Evolutionary conservation across 2,797 vertebrate species (phyloP), one percentile per base, ranked within the genome.

Genomic region (Artibeus jamaicensis): DNA sequence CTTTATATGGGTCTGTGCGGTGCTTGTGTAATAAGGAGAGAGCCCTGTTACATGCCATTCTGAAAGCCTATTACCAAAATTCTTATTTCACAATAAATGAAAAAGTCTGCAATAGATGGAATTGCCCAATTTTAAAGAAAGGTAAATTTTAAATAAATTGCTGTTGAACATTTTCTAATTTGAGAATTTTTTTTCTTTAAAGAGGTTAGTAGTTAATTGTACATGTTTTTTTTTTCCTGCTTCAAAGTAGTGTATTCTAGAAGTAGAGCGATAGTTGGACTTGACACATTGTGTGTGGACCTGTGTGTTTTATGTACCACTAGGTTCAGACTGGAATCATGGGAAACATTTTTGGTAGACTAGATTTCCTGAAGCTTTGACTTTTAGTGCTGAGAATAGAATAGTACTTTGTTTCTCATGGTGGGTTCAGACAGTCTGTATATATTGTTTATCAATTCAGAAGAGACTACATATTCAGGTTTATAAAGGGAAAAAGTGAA

Each of bases 141-240:
- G n/a, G 46, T 39, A 83, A 14, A 50, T 74, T 96, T 86, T 73
- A 87, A 68, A 85, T 39, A 79, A 70, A 12, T 89, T 93, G 11
- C 62, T 89, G 3, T 95, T 90, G 46, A 67, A 29, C 48, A 50
- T 95, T 86, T 91, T 86, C 55, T 94, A 97, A 86, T 89, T 87
- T 73, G 76, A 92, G 37, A 85, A 57, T 94, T 77, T 29, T 22
- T 96, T 96, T 93, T 39, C 29, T 94, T 79, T 70, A 48, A 86
- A 89, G 34, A 73, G 29, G 18, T 84, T 89, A 15, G 5, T 95
- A 73, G 4, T 86, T 89, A 77, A 89, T 92, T 9, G 24, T 92
- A 9, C 70, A 22, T 5, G 22, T 7, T 55, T 55, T n/a, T 55
- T 82, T 48, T 26, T 29, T 24, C 5, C 44, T 84, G 59, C 78